A percentile compares a stretch with the other conserved stretches of the same genome.
phyloP scores from a whole-genome alignment of 2,888 invertebrate species.

The Trachelus tabidus region DNA sequence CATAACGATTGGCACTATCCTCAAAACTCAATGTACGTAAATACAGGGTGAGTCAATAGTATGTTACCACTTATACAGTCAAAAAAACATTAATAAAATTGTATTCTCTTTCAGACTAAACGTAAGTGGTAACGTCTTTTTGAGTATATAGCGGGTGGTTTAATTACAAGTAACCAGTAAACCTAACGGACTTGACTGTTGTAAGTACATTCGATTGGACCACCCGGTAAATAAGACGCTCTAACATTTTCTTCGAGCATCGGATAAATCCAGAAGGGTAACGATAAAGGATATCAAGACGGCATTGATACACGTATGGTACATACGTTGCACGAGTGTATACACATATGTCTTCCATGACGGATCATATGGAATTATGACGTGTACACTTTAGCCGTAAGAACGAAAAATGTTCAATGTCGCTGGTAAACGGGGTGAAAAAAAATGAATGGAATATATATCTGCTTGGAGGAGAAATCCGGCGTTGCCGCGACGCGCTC shows the following conservation, averaged over 20 bases:
- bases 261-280: not conserved
- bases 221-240: not conserved
- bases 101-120: no score
- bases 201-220: not conserved
- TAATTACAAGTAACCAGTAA: no score
- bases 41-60: no score
- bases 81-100: no score
- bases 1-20: no score
- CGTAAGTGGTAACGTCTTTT: no score
- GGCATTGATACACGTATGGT: not conserved
- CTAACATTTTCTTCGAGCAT: not conserved
- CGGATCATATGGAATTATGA: not conserved
- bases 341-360: not conserved
- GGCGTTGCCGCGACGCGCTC: conserved; percentile 27
- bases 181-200: no score
- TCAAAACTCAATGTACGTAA: no score
- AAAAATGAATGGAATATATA: not conserved
- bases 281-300: not conserved
- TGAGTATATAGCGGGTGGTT: no score
- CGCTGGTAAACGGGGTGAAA: not conserved
- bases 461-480: not conserved
- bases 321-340: not conserved
- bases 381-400: not conserved
- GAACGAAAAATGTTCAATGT: not conserved
- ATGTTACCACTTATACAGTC: no score